Evolutionary conservation across 2,888 invertebrate species (phyloP).

Genomic region (Cheilosia vernalis): DNA sequence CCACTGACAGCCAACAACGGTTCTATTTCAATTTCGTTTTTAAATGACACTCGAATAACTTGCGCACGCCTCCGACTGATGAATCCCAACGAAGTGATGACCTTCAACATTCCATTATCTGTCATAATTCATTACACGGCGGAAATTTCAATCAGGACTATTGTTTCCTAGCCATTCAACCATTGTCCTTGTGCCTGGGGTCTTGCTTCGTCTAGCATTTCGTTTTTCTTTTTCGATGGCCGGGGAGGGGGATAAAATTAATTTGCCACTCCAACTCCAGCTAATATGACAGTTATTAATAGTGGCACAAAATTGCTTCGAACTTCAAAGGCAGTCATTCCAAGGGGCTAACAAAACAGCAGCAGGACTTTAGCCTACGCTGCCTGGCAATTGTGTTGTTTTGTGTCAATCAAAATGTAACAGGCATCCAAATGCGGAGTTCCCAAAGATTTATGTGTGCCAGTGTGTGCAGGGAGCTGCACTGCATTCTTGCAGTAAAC

Average conservation of each 20-base stretch:
- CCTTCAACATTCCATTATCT: constrained; percentile 17
- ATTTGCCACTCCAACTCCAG: constrained; percentile 60
- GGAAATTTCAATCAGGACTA: constrained; percentile 65
- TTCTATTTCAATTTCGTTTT: background rate
- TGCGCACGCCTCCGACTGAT: background rate
- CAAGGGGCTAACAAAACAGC: background rate
- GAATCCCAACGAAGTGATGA: constrained; percentile 44
- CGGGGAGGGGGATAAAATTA: constrained; percentile 32
- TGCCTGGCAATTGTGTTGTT: constrained; percentile 60
- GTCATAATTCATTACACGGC: constrained; percentile 47
- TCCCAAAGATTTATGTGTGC: constrained; percentile 36
- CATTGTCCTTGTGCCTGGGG: constrained; percentile 27
- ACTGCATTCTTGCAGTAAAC: constrained; percentile 27
- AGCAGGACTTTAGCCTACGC: constrained; percentile 33
- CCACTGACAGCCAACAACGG: background rate
- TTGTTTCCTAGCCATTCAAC: constrained; percentile 52
- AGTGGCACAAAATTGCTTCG: constrained; percentile 60
- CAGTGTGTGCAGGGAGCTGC: background rate
- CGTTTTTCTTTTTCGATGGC: background rate
- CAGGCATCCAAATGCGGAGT: constrained; percentile 37
- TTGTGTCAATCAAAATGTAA: constrained; percentile 60
- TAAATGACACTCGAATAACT: background rate
- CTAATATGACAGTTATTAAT: constrained; percentile 72
- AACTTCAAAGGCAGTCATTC: constrained; percentile 42
- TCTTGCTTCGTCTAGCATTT: background rate